A percentile compares a stretch with the other conserved stretches of the same genome.
Conservation (phyloP, 1,140 invertebrate genomes). For the Cepaea nemoralis region DNA sequence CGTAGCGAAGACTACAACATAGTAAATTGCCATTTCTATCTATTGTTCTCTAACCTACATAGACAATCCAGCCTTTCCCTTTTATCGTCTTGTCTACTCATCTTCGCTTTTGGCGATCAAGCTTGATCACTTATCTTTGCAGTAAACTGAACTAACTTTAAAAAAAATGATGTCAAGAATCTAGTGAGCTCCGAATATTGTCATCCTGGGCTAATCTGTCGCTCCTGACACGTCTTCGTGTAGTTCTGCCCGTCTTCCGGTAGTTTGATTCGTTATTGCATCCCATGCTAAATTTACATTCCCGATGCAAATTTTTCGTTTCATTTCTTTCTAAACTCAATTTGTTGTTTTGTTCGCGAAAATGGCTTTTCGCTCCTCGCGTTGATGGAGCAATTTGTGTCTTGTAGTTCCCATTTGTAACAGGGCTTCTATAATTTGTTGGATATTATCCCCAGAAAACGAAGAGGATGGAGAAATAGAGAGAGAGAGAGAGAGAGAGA, state of each 20-base stretch:
- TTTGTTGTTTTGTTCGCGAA: constrained; percentile 14
- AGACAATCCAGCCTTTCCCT: too few relatives aligned
- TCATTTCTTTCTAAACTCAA: constrained; percentile 11
- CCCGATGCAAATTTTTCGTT: constrained; percentile 12
- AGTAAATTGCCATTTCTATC: too few relatives aligned
- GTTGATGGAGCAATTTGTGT: constrained; percentile 15
- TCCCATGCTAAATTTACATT: constrained; percentile 14
- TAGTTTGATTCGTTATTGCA: constrained; percentile 19
- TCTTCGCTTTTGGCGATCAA: too few relatives aligned
- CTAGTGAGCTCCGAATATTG: neutral
- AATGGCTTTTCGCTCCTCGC: neutral
- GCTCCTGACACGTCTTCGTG: neutral
- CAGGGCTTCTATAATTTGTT: constrained; percentile 28
- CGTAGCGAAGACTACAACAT: too few relatives aligned
- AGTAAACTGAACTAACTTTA: neutral
- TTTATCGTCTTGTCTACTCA: too few relatives aligned
- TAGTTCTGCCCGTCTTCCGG: too few relatives aligned
- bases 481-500: neutral
- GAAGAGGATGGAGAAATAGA: neutral
- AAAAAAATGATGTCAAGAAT: neutral
- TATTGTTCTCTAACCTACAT: too few relatives aligned
- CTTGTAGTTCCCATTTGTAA: neutral
- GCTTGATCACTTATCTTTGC: neutral
- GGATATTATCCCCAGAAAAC: constrained; percentile 7
- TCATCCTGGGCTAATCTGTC: neutral